These are phyloP conservation scores for Drosophila grimshawi DNA, from an alignment of 1,140 invertebrate species.

Conservation along the genomic window DNA sequence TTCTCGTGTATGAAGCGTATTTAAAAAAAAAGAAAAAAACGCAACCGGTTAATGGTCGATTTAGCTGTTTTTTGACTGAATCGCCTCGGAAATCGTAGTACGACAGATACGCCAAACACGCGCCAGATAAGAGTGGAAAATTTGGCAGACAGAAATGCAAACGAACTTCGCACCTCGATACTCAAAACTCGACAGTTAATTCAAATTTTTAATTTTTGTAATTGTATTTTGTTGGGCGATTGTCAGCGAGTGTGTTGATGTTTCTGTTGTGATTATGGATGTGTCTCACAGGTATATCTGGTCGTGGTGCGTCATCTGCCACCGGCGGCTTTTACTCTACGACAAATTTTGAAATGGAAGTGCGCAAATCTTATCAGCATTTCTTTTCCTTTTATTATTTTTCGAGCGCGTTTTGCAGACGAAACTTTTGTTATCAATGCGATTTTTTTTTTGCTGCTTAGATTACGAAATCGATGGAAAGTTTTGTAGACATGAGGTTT, in stretches of 20 bases:
- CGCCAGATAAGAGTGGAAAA: conserved; percentile 66
- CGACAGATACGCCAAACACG: conserved; percentile 31
- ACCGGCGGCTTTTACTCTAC: conserved; percentile 24
- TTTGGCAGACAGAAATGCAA: conserved; percentile 49
- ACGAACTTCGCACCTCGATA: background rate
- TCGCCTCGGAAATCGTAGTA: conserved; percentile 16
- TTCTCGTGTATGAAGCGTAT: background rate
- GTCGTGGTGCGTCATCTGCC: conserved; percentile 28
- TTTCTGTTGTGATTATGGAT: background rate
- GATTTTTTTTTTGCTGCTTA: conserved; percentile 21
- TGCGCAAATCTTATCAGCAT: conserved; percentile 53
- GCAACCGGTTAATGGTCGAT: conserved; percentile 71
- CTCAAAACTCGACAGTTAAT: too few relatives aligned
- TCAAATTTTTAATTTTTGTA: too few relatives aligned
- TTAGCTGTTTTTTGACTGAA: conserved; percentile 75
- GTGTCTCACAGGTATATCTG: background rate
- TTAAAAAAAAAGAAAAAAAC: conserved; percentile 19
- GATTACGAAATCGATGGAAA: conserved; percentile 71
- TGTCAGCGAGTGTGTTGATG: background rate
- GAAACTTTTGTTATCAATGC: conserved; percentile 52
- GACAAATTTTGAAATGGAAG: conserved; percentile 48
- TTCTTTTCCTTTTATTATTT: conserved; percentile 15
- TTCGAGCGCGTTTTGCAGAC: conserved; percentile 39
- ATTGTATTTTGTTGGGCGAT: too few relatives aligned
- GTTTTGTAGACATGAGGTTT: conserved; percentile 33